Evolutionary conservation across 2,113 vertebrate species (phyloP), one percentile per base, ranked within the genome.

Genomic region (Actenoides lindsayi): DNA sequence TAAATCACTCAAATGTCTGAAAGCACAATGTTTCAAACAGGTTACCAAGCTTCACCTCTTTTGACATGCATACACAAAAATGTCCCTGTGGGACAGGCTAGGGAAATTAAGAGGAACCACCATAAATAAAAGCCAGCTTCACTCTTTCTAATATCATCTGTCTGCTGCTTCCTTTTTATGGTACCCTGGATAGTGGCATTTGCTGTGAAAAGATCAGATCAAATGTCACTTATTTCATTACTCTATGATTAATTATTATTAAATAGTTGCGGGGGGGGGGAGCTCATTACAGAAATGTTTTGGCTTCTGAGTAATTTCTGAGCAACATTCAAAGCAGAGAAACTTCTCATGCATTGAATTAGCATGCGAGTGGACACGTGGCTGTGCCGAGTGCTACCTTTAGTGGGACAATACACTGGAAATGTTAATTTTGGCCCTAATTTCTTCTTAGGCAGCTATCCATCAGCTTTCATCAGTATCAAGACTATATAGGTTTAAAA

Each of bases 151-250:
- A 1, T 14, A 74, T 31, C 53, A 87, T 31, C 70, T 64, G 57
- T 87, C 74, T 93, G 64, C 56, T 82, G 57, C 68, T 84, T 73
- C 71, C 90, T 91, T 96, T 96, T 88, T 88, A 91, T 3, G 20
- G 18, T 70, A 88, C 76, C 63, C 60, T 1, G 4, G 74, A 93
- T 42, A 79, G 39, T 35, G 94, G 42, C 16, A 63, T 80, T 96
- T 94, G 75, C 62, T 94, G 83, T 78, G 91, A 89, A 94, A 96
- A 91, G 78, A 94, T 71, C 90, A 94, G 80, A 92, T 69, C 93
- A 95, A 92, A 94, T 88, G 90, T 83, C 94, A 92, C 82, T 97
- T 90, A 94, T 70, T 96, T 97, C 94, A 97, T 94, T 91, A 96
- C 39, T 63, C 77, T 93, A 51, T 76, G 84, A 94, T 78, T 97